Evolutionary conservation across 2,797 vertebrate species (phyloP).

Genomic region (Crenuchus spilurus): DNA sequence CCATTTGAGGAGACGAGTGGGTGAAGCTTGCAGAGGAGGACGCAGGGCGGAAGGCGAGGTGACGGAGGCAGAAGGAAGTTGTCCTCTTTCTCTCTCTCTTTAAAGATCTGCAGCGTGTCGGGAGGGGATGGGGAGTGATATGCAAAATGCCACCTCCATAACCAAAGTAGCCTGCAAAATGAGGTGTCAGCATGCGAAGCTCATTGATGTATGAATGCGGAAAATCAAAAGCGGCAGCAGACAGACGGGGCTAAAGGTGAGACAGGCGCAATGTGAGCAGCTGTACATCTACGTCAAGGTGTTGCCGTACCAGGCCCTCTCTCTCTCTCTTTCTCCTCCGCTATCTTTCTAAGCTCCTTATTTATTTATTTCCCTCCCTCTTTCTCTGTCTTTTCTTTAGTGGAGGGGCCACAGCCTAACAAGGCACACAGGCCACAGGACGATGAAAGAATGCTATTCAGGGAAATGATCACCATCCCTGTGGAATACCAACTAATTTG

Average conservation of each 20-base stretch:
- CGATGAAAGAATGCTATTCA: slow-evolving; percentile 87
- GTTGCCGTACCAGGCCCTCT: slow-evolving; percentile 82
- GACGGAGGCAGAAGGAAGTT: slow-evolving; percentile 61
- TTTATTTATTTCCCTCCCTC: slow-evolving; percentile 70
- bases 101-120: slow-evolving; percentile 87
- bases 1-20: slow-evolving; percentile 77
- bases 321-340: slow-evolving; percentile 47
- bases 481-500: slow-evolving; percentile 93
- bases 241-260: slow-evolving; percentile 95
- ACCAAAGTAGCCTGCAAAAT: slow-evolving; percentile 98
- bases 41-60: slow-evolving; percentile 69
- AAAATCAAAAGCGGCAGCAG: slow-evolving; percentile 99
- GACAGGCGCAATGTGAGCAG: slow-evolving; percentile 91
- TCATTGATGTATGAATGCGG: slow-evolving; percentile 99
- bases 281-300: slow-evolving; percentile 97
- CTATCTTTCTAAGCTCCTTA: slow-evolving; percentile 66
- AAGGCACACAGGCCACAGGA: slow-evolving; percentile 88
- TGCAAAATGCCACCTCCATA: slow-evolving; percentile 97
- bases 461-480: slow-evolving; percentile 83
- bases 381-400: slow-evolving; percentile 62
- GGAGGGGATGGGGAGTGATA: slow-evolving; percentile 88
- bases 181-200: slow-evolving; percentile 98
- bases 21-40: slow-evolving; percentile 79
- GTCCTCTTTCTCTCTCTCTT: slow-evolving; percentile 73
- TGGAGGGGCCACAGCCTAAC: slow-evolving; percentile 93